Percentiles rank a stretch among this genome's conserved stretches.
These are phyloP conservation scores for Carposina sasakii DNA, from an alignment of 1,140 invertebrate species.

Conservation along the genomic window DNA sequence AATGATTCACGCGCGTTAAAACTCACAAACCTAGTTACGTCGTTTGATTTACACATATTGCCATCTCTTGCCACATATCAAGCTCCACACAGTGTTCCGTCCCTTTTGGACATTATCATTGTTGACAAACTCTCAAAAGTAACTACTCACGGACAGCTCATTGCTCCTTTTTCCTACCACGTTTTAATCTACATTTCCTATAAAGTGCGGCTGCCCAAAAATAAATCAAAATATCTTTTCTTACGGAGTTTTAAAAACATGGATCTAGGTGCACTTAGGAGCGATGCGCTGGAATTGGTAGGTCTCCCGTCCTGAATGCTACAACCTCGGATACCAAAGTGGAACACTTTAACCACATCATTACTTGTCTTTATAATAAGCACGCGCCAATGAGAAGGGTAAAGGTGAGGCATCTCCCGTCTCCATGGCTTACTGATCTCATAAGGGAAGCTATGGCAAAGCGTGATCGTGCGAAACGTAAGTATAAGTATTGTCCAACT, in stretches of 20 bases:
- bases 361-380: constrained; percentile 7
- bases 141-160: constrained; percentile 13
- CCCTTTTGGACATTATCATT: constrained; percentile 13
- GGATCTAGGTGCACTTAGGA: neutral
- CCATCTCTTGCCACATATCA: constrained; percentile 11
- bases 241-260: constrained; percentile 11
- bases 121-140: constrained; percentile 8
- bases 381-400: constrained; percentile 12
- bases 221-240: constrained; percentile 6
- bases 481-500: too few species aligned
- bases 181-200: constrained; percentile 16
- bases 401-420: neutral
- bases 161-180: constrained; percentile 20
- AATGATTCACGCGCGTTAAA: constrained; percentile 5
- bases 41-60: constrained; percentile 5
- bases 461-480: too few species aligned
- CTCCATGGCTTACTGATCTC: neutral
- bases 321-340: constrained; percentile 1
- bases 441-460: too few species aligned
- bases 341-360: constrained; percentile 1
- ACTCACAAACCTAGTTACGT: neutral
- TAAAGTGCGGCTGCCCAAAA: constrained; percentile 7
- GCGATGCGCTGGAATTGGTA: constrained; percentile 1
- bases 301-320: neutral
- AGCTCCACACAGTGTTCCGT: constrained; percentile 12